These are phyloP conservation scores for Mandrillus leucophaeus DNA, from an alignment of 2,113 vertebrate genomes.

Conservation along the genomic window DNA sequence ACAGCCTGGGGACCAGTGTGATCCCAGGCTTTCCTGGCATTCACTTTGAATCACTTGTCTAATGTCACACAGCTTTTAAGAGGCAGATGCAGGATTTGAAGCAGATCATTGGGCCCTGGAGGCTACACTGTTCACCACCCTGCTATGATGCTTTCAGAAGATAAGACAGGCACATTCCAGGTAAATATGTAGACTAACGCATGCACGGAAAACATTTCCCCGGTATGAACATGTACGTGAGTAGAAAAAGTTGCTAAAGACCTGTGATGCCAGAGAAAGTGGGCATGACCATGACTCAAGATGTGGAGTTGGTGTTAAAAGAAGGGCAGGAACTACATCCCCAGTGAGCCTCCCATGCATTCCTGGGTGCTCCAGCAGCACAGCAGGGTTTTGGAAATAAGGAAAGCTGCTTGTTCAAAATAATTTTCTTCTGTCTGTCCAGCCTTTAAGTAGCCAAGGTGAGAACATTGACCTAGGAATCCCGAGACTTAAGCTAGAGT, in stretches of 20 bases:
- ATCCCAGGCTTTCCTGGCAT: neutral
- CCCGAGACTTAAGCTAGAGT: neutral
- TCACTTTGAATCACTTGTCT: neutral
- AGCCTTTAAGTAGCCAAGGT: neutral
- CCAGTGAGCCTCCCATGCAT: neutral
- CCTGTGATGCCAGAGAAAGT: neutral
- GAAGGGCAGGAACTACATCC: accelerated
- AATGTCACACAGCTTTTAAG: neutral
- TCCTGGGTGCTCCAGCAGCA: neutral
- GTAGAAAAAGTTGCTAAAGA: neutral
- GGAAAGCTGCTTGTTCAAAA: neutral
- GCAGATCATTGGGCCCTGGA: neutral
- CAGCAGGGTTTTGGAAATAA: neutral
- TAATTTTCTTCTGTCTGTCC: neutral
- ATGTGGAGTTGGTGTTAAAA: neutral
- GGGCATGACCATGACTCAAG: neutral
- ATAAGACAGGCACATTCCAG: neutral
- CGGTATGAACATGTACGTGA: neutral
- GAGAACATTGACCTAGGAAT: neutral
- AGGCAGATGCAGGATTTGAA: neutral
- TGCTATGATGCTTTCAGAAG: neutral
- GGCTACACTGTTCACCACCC: neutral
- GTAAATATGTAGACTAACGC: neutral
- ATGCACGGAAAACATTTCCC: neutral
- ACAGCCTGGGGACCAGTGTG: neutral